phyloP scores from a whole-genome alignment of 2,113 vertebrate genomes.

The Donacobius atricapilla region DNA sequence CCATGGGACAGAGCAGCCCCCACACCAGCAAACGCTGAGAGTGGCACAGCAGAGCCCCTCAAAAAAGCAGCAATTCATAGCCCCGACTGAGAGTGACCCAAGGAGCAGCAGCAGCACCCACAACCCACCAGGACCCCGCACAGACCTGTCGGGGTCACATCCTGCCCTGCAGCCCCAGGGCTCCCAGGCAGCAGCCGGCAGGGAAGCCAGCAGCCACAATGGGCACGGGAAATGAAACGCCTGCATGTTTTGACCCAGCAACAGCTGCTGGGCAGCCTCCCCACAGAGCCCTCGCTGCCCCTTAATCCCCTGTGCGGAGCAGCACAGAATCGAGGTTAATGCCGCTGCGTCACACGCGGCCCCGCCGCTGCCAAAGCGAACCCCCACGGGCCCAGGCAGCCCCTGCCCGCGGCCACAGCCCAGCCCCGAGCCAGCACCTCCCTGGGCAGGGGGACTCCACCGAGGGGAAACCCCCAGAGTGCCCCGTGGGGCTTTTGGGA shows the following conservation, averaged over 20 bases:
- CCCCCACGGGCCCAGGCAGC: not conserved
- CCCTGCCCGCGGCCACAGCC: not conserved
- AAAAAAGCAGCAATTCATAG: not conserved
- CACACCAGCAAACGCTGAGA: accelerated
- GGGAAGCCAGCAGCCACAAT: accelerated
- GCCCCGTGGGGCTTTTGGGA: not conserved
- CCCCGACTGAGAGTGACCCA: accelerated
- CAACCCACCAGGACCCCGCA: accelerated
- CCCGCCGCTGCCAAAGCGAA: not conserved
- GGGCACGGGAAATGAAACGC: not conserved
- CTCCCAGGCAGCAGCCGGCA: not conserved
- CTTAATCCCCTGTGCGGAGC: constrained; percentile 39
- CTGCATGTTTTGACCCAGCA: not conserved
- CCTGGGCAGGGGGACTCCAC: accelerated
- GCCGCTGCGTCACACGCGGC: constrained; percentile 51
- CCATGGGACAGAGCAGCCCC: not conserved
- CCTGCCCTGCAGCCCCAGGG: not conserved
- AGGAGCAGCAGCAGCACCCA: not conserved
- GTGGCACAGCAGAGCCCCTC: not conserved
- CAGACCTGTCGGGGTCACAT: not conserved
- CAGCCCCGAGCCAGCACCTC: not conserved
- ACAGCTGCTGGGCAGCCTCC: not conserved
- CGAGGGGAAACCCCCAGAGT: not conserved
- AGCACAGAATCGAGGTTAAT: constrained; percentile 53
- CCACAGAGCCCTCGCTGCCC: not conserved